Percentiles rank a stretch among this genome's conserved stretches.
These are phyloP conservation scores for Hyposoter dolosus DNA, from an alignment of 2,888 invertebrate species.

Conservation along the genomic window DNA sequence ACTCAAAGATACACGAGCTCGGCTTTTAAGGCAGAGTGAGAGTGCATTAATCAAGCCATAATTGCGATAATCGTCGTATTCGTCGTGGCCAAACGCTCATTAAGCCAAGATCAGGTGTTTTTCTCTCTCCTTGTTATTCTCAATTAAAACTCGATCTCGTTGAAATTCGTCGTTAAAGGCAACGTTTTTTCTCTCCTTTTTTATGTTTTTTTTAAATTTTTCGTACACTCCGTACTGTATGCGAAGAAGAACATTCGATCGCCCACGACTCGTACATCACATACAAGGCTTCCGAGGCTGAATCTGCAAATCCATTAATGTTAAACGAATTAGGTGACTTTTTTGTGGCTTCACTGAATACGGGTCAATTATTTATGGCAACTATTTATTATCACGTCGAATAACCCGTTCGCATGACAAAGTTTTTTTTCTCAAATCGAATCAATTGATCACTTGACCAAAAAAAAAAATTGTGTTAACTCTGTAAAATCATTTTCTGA, in stretches of 20 bases:
- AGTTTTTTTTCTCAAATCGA: background rate
- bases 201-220: background rate
- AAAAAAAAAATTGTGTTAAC: background rate
- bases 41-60: constrained; percentile 52
- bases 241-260: constrained; percentile 33
- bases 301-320: constrained; percentile 63
- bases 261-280: constrained; percentile 5
- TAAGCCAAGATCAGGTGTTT: constrained; percentile 10
- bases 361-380: constrained; percentile 59
- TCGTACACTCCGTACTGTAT: background rate
- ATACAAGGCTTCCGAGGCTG: constrained; percentile 64
- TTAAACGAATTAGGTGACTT: constrained; percentile 69
- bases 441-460: background rate
- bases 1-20: constrained; percentile 14
- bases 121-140: background rate
- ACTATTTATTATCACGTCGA: background rate
- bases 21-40: constrained; percentile 44
- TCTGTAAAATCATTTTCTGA: background rate
- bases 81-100: constrained; percentile 21
- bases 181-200: background rate
- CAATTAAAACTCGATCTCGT: constrained; percentile 1
- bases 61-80: constrained; percentile 46
- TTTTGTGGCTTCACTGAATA: constrained; percentile 64
- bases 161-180: constrained; percentile 3
- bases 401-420: background rate